A percentile compares a stretch with the other conserved stretches of the same genome.
phyloP scores from a whole-genome alignment of 2,888 invertebrate genomes.

The Embidobia sp. region DNA sequence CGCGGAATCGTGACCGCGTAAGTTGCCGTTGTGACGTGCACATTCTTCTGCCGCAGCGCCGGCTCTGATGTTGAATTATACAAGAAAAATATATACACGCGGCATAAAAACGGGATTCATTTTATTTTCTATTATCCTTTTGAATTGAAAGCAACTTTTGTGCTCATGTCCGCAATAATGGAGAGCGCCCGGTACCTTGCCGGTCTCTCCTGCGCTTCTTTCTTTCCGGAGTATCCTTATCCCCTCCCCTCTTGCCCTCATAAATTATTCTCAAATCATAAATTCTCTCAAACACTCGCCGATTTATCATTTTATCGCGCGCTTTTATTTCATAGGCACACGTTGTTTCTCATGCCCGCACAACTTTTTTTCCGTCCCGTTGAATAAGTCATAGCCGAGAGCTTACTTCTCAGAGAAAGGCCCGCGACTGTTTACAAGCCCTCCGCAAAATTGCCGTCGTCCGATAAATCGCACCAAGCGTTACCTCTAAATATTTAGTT shows the following conservation, averaged over 20 bases:
- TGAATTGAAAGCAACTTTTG: conserved; percentile 59
- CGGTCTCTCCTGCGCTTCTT: conserved; percentile 3
- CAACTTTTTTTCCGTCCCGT: conserved; percentile 29
- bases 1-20: conserved; percentile 54
- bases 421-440: conserved; percentile 41
- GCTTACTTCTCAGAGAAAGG: conserved; percentile 20
- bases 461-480: conserved; percentile 50
- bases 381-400: conserved; percentile 41
- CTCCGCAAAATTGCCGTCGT: conserved; percentile 13
- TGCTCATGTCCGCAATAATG: conserved; percentile 35
- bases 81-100: conserved; percentile 52
- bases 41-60: conserved; percentile 34
- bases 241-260: background rate
- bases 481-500: conserved; percentile 21
- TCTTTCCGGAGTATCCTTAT: background rate
- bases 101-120: conserved; percentile 50
- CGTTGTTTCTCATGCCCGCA: conserved; percentile 62
- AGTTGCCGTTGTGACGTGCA: conserved; percentile 50
- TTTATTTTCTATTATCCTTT: conserved; percentile 59
- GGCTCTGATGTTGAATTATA: conserved; percentile 55
- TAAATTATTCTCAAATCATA: conserved; percentile 49
- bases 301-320: conserved; percentile 74
- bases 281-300: conserved; percentile 66
- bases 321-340: conserved; percentile 71
- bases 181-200: conserved; percentile 8